Evolutionary conservation across 2,888 invertebrate species (phyloP).

Genomic region (Danaus chrysippus): DNA sequence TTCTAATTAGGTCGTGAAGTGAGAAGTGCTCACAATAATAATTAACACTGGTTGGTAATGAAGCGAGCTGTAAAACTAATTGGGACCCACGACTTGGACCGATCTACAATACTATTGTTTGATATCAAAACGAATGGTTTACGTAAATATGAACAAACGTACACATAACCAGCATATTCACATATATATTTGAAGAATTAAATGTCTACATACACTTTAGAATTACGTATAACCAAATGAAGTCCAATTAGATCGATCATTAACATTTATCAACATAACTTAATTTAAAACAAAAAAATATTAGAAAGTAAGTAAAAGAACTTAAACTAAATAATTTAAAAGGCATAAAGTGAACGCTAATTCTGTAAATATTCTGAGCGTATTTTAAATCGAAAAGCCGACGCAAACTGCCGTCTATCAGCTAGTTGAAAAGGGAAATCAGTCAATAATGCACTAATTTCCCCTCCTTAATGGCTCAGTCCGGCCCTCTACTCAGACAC

Average conservation of each 20-base stretch:
- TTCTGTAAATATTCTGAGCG: conserved; percentile 52
- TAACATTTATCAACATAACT: too few relatives aligned
- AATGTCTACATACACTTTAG: too few relatives aligned
- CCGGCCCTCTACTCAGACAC: conserved; percentile 57
- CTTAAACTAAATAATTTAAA: conserved; percentile 10
- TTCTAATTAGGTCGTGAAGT: conserved; percentile 76
- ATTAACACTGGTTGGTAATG: conserved; percentile 77
- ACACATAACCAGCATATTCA: background rate
- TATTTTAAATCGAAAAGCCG: conserved; percentile 65
- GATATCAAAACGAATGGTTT: conserved; percentile 24
- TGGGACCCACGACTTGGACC: conserved; percentile 50
- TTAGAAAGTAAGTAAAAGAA: background rate
- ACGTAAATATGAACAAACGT: background rate
- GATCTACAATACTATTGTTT: conserved; percentile 48
- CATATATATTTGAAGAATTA: background rate
- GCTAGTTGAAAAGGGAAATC: conserved; percentile 76
- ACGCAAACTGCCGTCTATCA: conserved; percentile 58
- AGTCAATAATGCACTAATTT: conserved; percentile 79
- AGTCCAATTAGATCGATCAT: too few relatives aligned
- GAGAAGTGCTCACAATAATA: conserved; percentile 76
- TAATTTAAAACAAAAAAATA: too few relatives aligned
- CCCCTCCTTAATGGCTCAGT: conserved; percentile 73
- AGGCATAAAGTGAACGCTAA: conserved; percentile 40
- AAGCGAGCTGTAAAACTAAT: conserved; percentile 77
- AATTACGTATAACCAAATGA: too few relatives aligned